Base-by-base conservation (phyloP, 2,113 vertebrate genomes). In the Merops nubicus region DNA sequence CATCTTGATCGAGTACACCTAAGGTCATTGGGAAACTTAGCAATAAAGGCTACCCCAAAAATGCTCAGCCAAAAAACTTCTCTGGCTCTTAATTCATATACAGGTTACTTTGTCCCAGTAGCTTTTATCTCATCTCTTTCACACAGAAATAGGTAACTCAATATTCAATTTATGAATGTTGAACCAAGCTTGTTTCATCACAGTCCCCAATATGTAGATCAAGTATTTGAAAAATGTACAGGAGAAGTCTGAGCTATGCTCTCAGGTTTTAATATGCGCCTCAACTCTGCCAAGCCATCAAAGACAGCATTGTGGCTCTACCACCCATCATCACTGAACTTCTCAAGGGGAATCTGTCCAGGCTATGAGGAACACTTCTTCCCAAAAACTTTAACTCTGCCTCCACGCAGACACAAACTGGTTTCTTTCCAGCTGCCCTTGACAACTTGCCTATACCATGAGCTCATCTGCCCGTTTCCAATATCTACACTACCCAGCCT, bases 71-170 rank as follows among this genome's bases (percentile, higher is more conserved):
- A 91, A 79, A 85, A 34, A 94, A 60, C 62, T 89, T 89, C 51
- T 48, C 34, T 25, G 43, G 33, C 28, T 95, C 53, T 86, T 74
- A 96, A 95, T 69, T 64, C 34, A 53, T 11, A 54, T 3, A 77
- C 54, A 86, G 76, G 42, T 91, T 91, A 65, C 83, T 92, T 67
- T 36, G 42, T 50, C 29, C 60, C 87, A 72, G 68, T 6, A 86
- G 76, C 72, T 91, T 95, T 91, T 84, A 50, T 67, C 64, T 87
- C 76, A 69, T 53, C 59, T 84, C 82, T 80, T 94, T 80, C 68
- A 70, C 9, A 29, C 14, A 74, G 50, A 70, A 92, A 81, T 3
- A 91, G 33, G n/a, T 57, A 93, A 86, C 70, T 83, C 88, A 69
- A 50, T 84, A 95, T 40, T 54, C 85, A 57, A 47, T 59, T 65